A percentile compares a stretch with the other conserved stretches of the same genome.
Conservation (phyloP, 2,797 vertebrate genomes). For the Hydrophis major region DNA sequence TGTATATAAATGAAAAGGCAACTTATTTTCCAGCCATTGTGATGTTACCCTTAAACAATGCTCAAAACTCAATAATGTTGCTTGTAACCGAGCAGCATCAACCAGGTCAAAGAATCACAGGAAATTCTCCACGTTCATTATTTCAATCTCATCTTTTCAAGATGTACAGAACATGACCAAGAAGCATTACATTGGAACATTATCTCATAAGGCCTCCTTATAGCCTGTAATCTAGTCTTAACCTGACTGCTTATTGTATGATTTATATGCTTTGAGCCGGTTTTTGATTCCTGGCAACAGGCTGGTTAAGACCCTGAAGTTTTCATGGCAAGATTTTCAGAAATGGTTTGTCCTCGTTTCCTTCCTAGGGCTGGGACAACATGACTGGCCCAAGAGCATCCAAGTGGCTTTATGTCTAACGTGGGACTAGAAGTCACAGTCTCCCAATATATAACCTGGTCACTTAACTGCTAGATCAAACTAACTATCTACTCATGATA, state of each 20-base stretch:
- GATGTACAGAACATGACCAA: neutral
- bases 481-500: neutral
- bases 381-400: neutral
- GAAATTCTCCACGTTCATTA: neutral
- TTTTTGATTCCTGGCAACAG: neutral
- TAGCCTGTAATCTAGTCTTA: neutral
- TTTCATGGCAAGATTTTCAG: neutral
- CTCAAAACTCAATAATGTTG: neutral
- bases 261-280: neutral
- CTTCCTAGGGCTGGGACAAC: neutral
- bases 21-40: neutral
- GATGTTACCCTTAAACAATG: neutral
- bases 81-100: neutral
- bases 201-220: neutral
- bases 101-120: neutral
- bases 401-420: neutral
- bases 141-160: neutral
- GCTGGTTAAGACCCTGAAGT: neutral
- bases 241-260: neutral
- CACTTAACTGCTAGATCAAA: neutral
- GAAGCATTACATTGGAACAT: neutral
- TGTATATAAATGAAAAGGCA: neutral
- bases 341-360: neutral
- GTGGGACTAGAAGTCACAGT: neutral
- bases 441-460: neutral